Evolutionary conservation across 30 jellyfish, hydroid and myxozoan species (phyloP).

Genomic region (Turritopsis dohrnii): DNA sequence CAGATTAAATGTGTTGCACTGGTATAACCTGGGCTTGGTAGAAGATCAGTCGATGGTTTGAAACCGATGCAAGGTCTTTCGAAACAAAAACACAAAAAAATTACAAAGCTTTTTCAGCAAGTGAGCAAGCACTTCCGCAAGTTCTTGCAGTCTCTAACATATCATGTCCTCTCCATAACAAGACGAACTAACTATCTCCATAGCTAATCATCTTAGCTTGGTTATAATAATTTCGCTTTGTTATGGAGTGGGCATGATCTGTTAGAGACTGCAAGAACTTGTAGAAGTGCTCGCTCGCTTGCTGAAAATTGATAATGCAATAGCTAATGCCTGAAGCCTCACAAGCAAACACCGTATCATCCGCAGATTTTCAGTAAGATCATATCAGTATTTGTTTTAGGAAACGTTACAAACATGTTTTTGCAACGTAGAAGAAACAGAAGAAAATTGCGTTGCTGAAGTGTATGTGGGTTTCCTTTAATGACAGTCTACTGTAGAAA

Average conservation of each 20-base stretch:
- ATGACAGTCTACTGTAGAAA: neutral
- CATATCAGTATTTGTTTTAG: neutral
- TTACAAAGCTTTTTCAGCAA: neutral
- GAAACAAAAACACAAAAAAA: too few relatives aligned
- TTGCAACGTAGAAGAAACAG: neutral
- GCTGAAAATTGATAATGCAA: neutral
- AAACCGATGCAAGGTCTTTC: too few relatives aligned
- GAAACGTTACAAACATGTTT: neutral
- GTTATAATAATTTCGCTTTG: neutral
- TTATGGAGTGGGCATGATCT: neutral
- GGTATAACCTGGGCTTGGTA: too few relatives aligned
- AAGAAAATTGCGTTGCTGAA: neutral
- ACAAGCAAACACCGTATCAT: neutral
- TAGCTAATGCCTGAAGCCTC: neutral
- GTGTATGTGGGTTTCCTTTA: neutral
- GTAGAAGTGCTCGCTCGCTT: neutral
- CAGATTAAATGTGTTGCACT: too few relatives aligned
- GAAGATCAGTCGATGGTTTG: too few relatives aligned
- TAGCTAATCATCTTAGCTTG: too few relatives aligned
- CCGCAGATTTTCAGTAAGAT: neutral
- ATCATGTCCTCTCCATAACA: neutral
- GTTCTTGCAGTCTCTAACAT: neutral
- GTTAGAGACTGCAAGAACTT: neutral
- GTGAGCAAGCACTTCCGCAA: neutral
- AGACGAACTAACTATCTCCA: neutral